Base-by-base conservation (phyloP, 2,888 invertebrate genomes). In the Drosophila emarginata region DNA sequence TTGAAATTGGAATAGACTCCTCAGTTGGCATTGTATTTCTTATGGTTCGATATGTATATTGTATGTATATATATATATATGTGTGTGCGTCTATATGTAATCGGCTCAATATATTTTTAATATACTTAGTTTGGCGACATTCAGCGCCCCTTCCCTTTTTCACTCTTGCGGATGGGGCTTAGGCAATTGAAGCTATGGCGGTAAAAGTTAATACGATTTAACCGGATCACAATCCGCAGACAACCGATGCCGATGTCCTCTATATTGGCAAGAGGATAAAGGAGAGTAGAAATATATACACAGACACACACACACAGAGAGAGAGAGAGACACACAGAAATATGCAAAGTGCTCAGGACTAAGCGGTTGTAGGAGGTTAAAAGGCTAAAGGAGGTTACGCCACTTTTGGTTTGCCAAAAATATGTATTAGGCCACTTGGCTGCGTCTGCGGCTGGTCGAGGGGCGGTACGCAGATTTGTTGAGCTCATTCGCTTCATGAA, bases 141-240 rank as follows among this genome's bases (percentile, higher is more conserved):
- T 67, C 58, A 45, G 45, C 11, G 18, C 21, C 12, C 21, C 11
- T 45, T 18, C 21, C 11, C 18, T 18, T 45, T 67, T 52, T 37
- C 28, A 15, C 18, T 26, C n/a, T 11, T 18, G 11, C 11, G 18
- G 52, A 39, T 9, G 11, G 51, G 53, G 11, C 0, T 9, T 11
- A 36, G 36, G 26, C 78, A 67, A 71, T 74, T 77, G 75, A 28
- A 62, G 64, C 53, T 57, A 15, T 57, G 68, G 72, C 72, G 82
- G 83, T 83, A 83, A 86, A 80, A 83, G 82, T 83, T 86, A 83
- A 83, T 83, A 83, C 83, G 82, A 86, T 79, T 83, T 83, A 86
- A 82, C 82, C 80, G 79, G 80, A 78, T 74, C 74, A 79, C 72
- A 82, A 81, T 79, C 81, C 76, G 66, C 71, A 81, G 75, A 76